Base-by-base conservation (phyloP, 2,113 vertebrate species). In the Mugil cephalus region DNA sequence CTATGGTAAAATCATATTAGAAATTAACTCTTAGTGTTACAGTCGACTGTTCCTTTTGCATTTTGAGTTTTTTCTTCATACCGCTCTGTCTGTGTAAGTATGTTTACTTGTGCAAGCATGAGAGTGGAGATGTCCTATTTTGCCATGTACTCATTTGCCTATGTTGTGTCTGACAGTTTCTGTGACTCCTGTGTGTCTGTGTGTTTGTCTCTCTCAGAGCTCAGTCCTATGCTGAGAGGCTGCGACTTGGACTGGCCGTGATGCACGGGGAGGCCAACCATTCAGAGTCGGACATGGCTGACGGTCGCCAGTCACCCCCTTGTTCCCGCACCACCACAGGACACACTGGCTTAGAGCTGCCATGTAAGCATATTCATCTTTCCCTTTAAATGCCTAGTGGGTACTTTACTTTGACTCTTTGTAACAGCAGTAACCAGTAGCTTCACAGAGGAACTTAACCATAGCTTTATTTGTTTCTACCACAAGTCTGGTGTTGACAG, bases 211-310 rank as follows among this genome's bases (percentile, higher is more conserved):
- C 38, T 60, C 76, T 55, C 77, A 99, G 98, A 91, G 98, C 98
- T 69, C 98, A 99, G 89, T 98, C 98, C 0, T 99, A 97, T 0
- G 98, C 98, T 0, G 98, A 99, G 93, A 92, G 98, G 7, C 94
- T 99, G 38, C 94, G 98, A 0, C 93, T 99, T 36, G 98, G 96
- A 0, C 82, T 99, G 64, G 98, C 96, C 0, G 98, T 99, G 68
- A 96, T 99, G 87, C 98, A 99, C 0, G 98, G 98, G 0, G 97
- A 98, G 81, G 96, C 97, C 3, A 94, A 98, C 88, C 96, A 96
- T 6, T 93, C 96, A 0, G 98, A 99, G 90, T 95, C 94, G 0
- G 97, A 99, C 90, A 97, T 98, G 96, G 95, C 94, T 0, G 98
- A 99, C 0, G 97, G 97, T 0, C 94, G 96, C 0, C 95, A 98